A percentile compares a stretch with the other conserved stretches of the same genome.
Conservation (phyloP, 2,113 vertebrate genomes). For the Mus spicilegus region DNA sequence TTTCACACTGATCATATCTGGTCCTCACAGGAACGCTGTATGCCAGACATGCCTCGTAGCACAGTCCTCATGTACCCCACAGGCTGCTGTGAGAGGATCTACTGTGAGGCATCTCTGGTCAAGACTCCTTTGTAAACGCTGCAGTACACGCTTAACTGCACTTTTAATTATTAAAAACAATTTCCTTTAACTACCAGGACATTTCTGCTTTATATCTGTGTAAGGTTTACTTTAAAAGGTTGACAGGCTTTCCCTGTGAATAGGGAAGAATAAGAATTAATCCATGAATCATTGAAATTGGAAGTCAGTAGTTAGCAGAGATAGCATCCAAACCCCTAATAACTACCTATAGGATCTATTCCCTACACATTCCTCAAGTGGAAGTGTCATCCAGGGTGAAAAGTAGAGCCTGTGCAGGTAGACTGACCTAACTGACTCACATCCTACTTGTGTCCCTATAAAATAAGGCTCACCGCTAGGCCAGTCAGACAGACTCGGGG, state of each 20-base stretch:
- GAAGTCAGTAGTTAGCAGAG: constrained; percentile 36
- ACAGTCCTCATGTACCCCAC: neutral
- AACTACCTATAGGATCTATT: neutral
- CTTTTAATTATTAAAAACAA: constrained; percentile 42
- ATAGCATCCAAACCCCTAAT: neutral
- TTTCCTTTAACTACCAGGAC: neutral
- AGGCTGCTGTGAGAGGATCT: neutral
- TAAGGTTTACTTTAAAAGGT: constrained; percentile 39
- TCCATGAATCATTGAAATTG: constrained; percentile 25
- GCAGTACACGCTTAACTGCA: neutral
- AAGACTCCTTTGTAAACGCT: neutral
- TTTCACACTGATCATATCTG: neutral
- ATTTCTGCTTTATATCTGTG: constrained; percentile 44
- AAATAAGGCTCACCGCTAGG: neutral
- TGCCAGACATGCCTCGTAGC: neutral
- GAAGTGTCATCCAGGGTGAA: neutral
- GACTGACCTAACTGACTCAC: neutral
- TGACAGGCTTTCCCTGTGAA: neutral
- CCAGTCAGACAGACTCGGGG: constrained; percentile 43
- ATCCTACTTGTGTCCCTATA: neutral
- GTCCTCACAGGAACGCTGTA: neutral
- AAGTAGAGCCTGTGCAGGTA: neutral
- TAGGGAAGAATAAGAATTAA: constrained; percentile 9
- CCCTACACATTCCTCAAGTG: neutral
- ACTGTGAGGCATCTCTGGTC: neutral